Conservation (phyloP, 1,140 invertebrate species). For the Tetragnatha versicolor region DNA sequence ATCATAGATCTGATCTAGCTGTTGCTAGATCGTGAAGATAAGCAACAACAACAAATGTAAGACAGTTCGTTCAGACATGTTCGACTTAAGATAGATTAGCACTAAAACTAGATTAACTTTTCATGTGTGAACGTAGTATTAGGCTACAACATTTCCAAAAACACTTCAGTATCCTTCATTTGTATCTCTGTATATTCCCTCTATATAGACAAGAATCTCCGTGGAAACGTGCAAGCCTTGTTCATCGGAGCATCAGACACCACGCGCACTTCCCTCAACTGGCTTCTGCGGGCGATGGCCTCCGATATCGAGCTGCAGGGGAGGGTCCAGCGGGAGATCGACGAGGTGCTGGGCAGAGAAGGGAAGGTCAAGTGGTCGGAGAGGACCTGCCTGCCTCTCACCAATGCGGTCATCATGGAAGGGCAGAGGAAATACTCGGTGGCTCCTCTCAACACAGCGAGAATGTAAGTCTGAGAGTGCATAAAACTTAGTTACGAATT, state of each 20-base stretch:
- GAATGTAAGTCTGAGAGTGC: conserved; percentile 30
- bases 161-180: background rate
- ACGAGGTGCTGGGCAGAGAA: conserved; percentile 58
- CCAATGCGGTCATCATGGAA: conserved; percentile 59
- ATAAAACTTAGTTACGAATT: background rate
- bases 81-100: too few relatives aligned
- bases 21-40: too few relatives aligned
- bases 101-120: too few relatives aligned
- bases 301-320: conserved; percentile 62
- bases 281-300: conserved; percentile 61
- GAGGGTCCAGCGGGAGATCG: conserved; percentile 61
- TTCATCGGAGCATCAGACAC: conserved; percentile 63
- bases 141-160: too few relatives aligned
- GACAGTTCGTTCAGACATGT: too few relatives aligned
- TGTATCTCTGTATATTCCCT: background rate
- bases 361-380: conserved; percentile 57
- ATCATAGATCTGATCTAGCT: too few relatives aligned
- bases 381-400: conserved; percentile 56
- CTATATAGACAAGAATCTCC: conserved; percentile 40
- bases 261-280: conserved; percentile 61
- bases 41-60: too few relatives aligned
- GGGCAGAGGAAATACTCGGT: conserved; percentile 58
- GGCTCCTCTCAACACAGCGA: conserved; percentile 54
- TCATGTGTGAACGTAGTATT: too few relatives aligned
- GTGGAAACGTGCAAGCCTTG: conserved; percentile 57